Percentiles rank a stretch among this genome's conserved stretches.
Conservation (phyloP, 2,113 vertebrate genomes). For the Ochotona curzoniae region DNA sequence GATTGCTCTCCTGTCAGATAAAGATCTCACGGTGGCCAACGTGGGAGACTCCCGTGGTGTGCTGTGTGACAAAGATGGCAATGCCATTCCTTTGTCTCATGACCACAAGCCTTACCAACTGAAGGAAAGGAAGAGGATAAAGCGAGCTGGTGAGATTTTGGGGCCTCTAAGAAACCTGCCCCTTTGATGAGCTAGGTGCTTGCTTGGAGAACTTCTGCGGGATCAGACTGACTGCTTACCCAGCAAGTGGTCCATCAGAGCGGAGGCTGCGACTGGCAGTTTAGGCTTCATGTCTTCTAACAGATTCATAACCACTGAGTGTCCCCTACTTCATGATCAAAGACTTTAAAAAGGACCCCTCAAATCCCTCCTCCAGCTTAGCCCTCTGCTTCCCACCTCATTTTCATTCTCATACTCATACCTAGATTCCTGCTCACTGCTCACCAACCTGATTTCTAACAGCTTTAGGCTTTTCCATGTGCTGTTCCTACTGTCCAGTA, state of each 20-base stretch:
- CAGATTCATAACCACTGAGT: neutral
- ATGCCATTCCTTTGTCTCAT: conserved; percentile 95
- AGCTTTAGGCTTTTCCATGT: neutral
- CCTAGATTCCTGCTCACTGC: neutral
- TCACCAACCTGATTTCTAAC: neutral
- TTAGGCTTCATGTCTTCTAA: neutral
- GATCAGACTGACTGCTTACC: neutral
- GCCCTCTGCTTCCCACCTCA: neutral
- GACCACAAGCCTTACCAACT: conserved; percentile 99
- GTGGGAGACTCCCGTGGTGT: conserved; percentile 97
- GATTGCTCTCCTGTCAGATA: conserved; percentile 96
- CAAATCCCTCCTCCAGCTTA: neutral
- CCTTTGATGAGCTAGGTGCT: neutral
- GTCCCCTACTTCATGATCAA: neutral
- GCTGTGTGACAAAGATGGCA: conserved; percentile 97
- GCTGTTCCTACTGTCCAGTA: neutral
- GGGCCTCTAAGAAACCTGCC: neutral
- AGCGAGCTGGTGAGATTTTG: conserved; percentile 93
- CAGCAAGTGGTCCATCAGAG: neutral
- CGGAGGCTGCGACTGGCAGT: neutral
- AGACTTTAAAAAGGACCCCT: neutral
- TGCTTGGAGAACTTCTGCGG: neutral
- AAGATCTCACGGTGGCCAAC: conserved; percentile 96
- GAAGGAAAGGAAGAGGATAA: conserved; percentile 98
- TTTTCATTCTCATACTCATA: neutral